Evolutionary conservation across 1,140 invertebrate species (phyloP).

Genomic region (Drosophila ironensis): DNA sequence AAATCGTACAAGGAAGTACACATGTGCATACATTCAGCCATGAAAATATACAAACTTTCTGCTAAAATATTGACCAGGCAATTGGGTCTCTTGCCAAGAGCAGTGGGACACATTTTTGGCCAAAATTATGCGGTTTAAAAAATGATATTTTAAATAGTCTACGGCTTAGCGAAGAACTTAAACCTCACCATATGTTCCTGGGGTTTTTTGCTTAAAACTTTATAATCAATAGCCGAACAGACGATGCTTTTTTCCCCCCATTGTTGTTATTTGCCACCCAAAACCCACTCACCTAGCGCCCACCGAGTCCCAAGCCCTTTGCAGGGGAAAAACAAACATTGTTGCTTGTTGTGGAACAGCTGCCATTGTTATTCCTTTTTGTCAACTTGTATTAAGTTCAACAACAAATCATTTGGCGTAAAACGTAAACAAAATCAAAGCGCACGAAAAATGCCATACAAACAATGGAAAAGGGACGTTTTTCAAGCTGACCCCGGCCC

Average conservation of each 20-base stretch:
- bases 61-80: conserved; percentile 44
- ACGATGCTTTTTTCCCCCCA: conserved; percentile 35
- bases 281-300: background rate
- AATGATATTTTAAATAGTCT: too few relatives aligned
- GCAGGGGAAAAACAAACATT: conserved; percentile 31
- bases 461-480: conserved; percentile 50
- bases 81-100: conserved; percentile 17
- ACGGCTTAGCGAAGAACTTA: too few relatives aligned
- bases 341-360: conserved; percentile 72
- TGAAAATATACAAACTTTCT: background rate
- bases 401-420: conserved; percentile 78
- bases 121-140: too few relatives aligned
- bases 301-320: background rate
- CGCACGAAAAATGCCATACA: conserved; percentile 40
- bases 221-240: conserved; percentile 44
- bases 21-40: conserved; percentile 23
- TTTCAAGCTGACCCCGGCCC: conserved; percentile 16
- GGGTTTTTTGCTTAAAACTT: conserved; percentile 34
- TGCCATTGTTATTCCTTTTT: conserved; percentile 66
- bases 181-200: too few relatives aligned
- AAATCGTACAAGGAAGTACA: conserved; percentile 50
- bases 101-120: too few relatives aligned
- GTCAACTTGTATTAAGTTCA: conserved; percentile 75
- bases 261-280: conserved; percentile 38
- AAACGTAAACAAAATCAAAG: conserved; percentile 75